These are phyloP conservation scores for Eurytemora carolleeae DNA, from an alignment of 1,140 invertebrate species.

Conservation along the genomic window DNA sequence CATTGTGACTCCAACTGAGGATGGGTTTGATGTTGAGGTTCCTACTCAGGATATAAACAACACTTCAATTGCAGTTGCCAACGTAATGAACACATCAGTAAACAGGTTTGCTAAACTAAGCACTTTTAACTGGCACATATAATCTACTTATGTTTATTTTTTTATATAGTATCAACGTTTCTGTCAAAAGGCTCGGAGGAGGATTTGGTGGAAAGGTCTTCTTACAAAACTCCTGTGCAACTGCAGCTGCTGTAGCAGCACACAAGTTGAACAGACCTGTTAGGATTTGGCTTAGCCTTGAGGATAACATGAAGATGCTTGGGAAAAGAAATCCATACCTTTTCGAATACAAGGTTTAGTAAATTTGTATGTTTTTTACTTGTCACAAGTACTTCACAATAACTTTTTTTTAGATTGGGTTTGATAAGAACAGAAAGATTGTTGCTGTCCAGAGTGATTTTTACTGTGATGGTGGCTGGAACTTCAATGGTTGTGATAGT, in stretches of 20 bases:
- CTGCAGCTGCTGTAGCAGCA: slow-evolving; percentile 24
- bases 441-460: not conserved
- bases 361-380: not conserved
- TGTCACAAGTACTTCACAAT: not conserved
- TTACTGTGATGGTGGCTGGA: not conserved
- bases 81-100: slow-evolving; percentile 30
- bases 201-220: slow-evolving; percentile 26
- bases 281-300: slow-evolving; percentile 20
- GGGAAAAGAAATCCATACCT: slow-evolving; percentile 39
- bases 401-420: not conserved
- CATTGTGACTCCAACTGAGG: slow-evolving; percentile 23
- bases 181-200: slow-evolving; percentile 24
- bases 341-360: slow-evolving; percentile 39
- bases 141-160: not conserved
- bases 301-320: slow-evolving; percentile 40
- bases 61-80: slow-evolving; percentile 36
- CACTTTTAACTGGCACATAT: not conserved
- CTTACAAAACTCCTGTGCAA: slow-evolving; percentile 18
- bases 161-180: not conserved
- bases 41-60: slow-evolving; percentile 41
- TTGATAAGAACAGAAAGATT: not conserved
- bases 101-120: slow-evolving; percentile 23
- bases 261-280: slow-evolving; percentile 21
- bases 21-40: not conserved
- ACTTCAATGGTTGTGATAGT: not conserved